Evolutionary conservation across 2,113 vertebrate species (phyloP).

Genomic region (Natator depressus): DNA sequence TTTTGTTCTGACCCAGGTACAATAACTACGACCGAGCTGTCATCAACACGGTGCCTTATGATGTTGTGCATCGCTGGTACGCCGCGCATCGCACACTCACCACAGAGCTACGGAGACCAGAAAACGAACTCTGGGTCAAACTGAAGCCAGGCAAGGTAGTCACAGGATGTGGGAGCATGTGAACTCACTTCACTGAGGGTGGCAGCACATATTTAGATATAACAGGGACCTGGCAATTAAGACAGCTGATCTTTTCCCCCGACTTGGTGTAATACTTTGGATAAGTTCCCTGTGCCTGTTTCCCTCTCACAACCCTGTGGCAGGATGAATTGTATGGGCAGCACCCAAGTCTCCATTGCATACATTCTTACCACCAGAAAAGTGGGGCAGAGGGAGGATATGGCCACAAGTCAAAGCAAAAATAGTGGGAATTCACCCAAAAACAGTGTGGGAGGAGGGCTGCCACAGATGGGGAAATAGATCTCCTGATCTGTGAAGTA

Average conservation of each 20-base stretch:
- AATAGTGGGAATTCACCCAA: neutral
- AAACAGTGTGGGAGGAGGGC: neutral
- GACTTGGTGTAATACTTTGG: neutral
- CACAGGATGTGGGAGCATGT: neutral
- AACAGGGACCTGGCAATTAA: neutral
- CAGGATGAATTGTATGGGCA: neutral
- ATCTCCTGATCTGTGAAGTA: neutral
- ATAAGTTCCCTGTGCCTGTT: rapidly evolving
- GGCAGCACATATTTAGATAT: rapidly evolving
- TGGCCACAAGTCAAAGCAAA: neutral
- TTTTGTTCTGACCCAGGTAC: constrained; percentile 80
- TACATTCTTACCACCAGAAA: neutral
- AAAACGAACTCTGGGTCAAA: constrained; percentile 96
- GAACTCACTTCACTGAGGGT: rapidly evolving
- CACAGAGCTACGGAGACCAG: constrained; percentile 84
- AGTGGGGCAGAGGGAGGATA: rapidly evolving
- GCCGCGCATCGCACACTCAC: constrained; percentile 88
- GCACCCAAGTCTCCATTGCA: rapidly evolving
- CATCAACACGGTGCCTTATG: constrained; percentile 88
- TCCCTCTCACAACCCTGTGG: neutral
- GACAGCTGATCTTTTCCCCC: rapidly evolving
- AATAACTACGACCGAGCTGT: constrained; percentile 94
- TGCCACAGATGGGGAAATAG: neutral
- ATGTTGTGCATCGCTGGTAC: constrained; percentile 89
- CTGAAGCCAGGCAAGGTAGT: constrained; percentile 91